These are phyloP conservation scores for Cyclophora punctaria DNA, from an alignment of 2,888 invertebrate species.

Conservation along the genomic window DNA sequence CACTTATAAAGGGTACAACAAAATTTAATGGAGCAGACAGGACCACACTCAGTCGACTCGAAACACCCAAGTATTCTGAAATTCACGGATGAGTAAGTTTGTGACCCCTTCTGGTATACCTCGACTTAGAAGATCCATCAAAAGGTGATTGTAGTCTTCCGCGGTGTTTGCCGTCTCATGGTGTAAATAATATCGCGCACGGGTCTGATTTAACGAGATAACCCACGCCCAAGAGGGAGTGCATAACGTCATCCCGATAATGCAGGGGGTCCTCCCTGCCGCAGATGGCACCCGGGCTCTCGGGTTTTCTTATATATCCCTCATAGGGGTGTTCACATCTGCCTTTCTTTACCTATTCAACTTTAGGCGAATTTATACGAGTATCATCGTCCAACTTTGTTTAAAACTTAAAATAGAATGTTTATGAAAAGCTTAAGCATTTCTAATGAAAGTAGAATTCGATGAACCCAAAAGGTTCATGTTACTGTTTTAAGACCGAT, in stretches of 20 bases:
- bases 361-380: too few species aligned
- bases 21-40: too few species aligned
- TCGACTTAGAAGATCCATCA: slow-evolving; percentile 30
- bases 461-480: too few species aligned
- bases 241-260: slow-evolving; percentile 73
- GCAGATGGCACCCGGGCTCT: slow-evolving; percentile 67
- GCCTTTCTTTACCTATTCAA: neutral
- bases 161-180: slow-evolving; percentile 32
- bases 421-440: too few species aligned
- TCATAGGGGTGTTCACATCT: slow-evolving; percentile 31
- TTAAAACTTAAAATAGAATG: too few species aligned
- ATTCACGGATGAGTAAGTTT: slow-evolving; percentile 25
- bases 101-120: slow-evolving; percentile 20
- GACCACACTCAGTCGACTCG: too few species aligned
- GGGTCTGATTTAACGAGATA: slow-evolving; percentile 63
- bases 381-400: too few species aligned
- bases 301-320: slow-evolving; percentile 58
- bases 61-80: slow-evolving; percentile 19
- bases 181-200: slow-evolving; percentile 49
- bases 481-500: neutral
- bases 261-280: slow-evolving; percentile 61
- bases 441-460: too few species aligned
- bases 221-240: slow-evolving; percentile 63
- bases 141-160: slow-evolving; percentile 36
- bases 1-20: neutral